These are phyloP conservation scores for Prosopocoilus inquinatus DNA, from an alignment of 2,888 invertebrate species.

Conservation along the genomic window DNA sequence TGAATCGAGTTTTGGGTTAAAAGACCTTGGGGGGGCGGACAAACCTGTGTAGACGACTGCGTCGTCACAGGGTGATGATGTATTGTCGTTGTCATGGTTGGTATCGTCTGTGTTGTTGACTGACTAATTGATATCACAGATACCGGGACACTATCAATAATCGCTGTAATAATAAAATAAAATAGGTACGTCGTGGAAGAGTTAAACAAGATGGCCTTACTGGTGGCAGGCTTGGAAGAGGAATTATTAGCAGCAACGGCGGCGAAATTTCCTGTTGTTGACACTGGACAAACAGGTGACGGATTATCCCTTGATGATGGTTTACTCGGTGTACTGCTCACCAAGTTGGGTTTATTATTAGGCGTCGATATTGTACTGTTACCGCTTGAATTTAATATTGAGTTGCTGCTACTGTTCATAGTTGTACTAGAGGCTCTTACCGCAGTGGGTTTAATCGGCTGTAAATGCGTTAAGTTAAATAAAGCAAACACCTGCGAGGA, in stretches of 20 bases:
- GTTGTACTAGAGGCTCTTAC: conserved; percentile 63
- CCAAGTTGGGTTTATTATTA: conserved; percentile 42
- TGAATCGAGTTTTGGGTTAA: no score
- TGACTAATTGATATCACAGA: conserved; percentile 43
- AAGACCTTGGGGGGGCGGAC: neutral
- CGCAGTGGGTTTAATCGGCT: conserved; percentile 86
- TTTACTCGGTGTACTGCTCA: conserved; percentile 48
- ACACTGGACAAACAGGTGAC: conserved; percentile 48
- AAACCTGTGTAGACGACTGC: conserved; percentile 24
- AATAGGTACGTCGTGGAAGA: neutral
- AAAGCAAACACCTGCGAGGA: no score
- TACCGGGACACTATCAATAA: conserved; percentile 41
- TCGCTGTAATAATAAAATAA: conserved; percentile 31
- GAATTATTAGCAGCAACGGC: conserved; percentile 58
- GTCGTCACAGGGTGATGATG: conserved; percentile 25
- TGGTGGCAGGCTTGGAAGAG: conserved; percentile 45
- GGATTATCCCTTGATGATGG: conserved; percentile 45
- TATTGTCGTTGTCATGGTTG: conserved; percentile 15
- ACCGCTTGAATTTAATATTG: conserved; percentile 50
- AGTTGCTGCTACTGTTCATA: conserved; percentile 53
- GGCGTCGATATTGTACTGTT: conserved; percentile 49
- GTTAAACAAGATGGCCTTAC: conserved; percentile 35
- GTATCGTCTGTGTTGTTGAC: conserved; percentile 19
- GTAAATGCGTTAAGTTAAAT: conserved; percentile 39
- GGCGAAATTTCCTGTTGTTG: conserved; percentile 57